Base-by-base conservation (phyloP, 1,140 invertebrate species). In the Leptinotarsa texana region DNA sequence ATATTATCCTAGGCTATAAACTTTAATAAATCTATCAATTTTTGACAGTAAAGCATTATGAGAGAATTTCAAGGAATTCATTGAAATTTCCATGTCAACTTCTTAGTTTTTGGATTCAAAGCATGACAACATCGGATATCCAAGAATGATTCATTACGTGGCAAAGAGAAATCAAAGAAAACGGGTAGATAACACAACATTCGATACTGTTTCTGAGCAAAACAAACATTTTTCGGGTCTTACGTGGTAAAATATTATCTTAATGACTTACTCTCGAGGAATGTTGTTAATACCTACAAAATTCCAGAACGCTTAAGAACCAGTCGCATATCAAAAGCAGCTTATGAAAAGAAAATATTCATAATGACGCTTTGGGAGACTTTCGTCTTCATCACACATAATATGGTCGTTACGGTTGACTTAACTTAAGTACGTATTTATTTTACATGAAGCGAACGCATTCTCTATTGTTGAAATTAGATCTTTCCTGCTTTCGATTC, bases 211-310 rank as follows among this genome's bases (percentile, higher is more conserved):
- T 57, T 57, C 51, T 57, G 6, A 18, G 51, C 1, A 57, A 57
- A 57, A 57, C 13, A 57, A 57, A 57, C 13, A 57, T 57, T 57
- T 57, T 57, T 57, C 13, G 51, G 4, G 15, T 57, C 17, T 15
- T 57, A 57, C 51, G 17, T 57, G 51, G 33, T 57, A 57, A 17
- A 57, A 15, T 57, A 17, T 57, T 57, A 57, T 57, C 51, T 57
- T n/a, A 57, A 15, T 57, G 51, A 57, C 17, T 57, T 57, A 57
- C 51, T n/a, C 51, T 57, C 51, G 51, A 57, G n/a, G 51, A 57
- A 57, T 57, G 51, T 57, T 57, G 51, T 57, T 57, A 57, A 57
- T 57, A 15, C 51, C 51, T 3, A 17, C n/a, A 18, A 57, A 57
- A 57, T 17, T 57, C n/a, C n/a, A 57, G n/a, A 57, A 57, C 51